Conservation (phyloP, 1,140 invertebrate genomes). For the Helicoverpa armigera region DNA sequence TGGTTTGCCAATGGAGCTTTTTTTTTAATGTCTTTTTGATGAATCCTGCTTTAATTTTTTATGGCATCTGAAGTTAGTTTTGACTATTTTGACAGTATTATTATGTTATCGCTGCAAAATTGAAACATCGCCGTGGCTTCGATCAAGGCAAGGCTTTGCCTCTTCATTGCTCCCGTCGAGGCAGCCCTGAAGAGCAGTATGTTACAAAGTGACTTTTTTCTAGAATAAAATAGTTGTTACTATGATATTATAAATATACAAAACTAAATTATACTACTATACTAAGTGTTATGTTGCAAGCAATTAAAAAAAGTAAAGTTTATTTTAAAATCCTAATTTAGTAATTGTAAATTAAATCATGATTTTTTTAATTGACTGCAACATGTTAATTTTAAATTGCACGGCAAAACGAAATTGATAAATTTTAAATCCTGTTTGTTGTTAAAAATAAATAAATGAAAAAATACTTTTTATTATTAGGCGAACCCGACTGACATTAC, state of each 20-base stretch:
- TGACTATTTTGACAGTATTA: too few relatives aligned
- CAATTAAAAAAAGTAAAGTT: conserved; percentile 37
- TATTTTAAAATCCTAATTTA: neutral
- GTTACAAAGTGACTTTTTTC: conserved; percentile 39
- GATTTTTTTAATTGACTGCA: conserved; percentile 40
- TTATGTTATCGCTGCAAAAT: neutral
- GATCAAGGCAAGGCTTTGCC: neutral
- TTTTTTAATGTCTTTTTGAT: too few relatives aligned
- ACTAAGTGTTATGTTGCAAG: conserved; percentile 41
- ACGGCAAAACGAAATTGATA: conserved; percentile 45
- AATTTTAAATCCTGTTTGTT: conserved; percentile 50
- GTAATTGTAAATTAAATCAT: conserved; percentile 17
- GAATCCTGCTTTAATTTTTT: too few relatives aligned
- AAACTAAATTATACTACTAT: conserved; percentile 27
- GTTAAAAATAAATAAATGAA: conserved; percentile 41
- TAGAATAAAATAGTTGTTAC: conserved; percentile 39
- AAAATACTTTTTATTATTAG: conserved; percentile 54
- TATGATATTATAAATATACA: conserved; percentile 39
- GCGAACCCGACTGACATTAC: conserved; percentile 69
- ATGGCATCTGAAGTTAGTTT: conserved; percentile 1
- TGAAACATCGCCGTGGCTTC: neutral
- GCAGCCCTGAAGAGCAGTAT: neutral
- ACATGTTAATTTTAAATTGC: conserved; percentile 35
- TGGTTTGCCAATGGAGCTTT: too few relatives aligned
- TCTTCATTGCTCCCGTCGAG: neutral